These are phyloP conservation scores for Malacoctenus gilli DNA, from an alignment of 2,797 vertebrate genomes.

Conservation along the genomic window DNA sequence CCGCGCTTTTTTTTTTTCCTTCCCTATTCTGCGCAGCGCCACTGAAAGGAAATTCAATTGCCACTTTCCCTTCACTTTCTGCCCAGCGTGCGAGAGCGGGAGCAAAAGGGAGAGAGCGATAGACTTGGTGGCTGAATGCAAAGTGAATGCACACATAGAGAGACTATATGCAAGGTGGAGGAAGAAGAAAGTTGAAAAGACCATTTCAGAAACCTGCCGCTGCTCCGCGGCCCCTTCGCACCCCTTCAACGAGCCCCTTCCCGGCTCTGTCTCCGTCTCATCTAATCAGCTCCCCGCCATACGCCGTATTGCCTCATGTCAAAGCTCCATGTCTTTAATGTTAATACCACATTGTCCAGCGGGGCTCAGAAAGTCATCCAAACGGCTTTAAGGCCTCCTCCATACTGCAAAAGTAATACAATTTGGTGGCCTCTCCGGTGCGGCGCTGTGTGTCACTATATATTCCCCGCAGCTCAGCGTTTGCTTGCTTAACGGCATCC, in stretches of 20 bases:
- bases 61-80: conserved; percentile 55
- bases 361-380: conserved; percentile 34
- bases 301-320: background rate
- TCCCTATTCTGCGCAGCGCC: conserved; percentile 56
- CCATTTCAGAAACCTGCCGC: conserved; percentile 25
- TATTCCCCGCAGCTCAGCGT: conserved; percentile 35
- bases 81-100: conserved; percentile 36
- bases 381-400: conserved; percentile 14
- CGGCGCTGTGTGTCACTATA: conserved; percentile 17
- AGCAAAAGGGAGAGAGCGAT: conserved; percentile 28
- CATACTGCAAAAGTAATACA: conserved; percentile 16
- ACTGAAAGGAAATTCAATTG: conserved; percentile 74
- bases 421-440: conserved; percentile 35
- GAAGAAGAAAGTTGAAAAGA: conserved; percentile 40
- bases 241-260: conserved; percentile 6
- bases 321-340: conserved; percentile 33
- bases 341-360: conserved; percentile 28
- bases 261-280: conserved; percentile 13
- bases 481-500: conserved; percentile 53
- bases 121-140: conserved; percentile 48
- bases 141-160: conserved; percentile 51
- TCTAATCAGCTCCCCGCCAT: conserved; percentile 22
- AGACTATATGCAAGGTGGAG: conserved; percentile 14
- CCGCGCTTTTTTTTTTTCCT: conserved; percentile 56
- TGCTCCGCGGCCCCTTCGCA: conserved; percentile 13